Base-by-base conservation (phyloP, 2,113 vertebrate species). In the Thalassarche chlororhynchos region DNA sequence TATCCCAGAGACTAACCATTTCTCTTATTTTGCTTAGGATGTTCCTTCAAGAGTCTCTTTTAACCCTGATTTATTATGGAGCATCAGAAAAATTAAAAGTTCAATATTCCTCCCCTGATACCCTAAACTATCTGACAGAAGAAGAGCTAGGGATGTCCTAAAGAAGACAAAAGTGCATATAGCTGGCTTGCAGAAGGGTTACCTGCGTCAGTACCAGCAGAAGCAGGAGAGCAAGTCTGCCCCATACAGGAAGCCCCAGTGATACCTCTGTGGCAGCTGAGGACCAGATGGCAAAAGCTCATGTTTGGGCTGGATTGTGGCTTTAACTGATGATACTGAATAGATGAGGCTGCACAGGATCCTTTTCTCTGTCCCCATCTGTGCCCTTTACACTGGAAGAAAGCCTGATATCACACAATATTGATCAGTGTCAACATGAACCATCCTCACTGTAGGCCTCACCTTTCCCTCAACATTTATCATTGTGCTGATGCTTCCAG, bases 381-480 rank as follows among this genome's bases (percentile, higher is more conserved):
- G 60, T 87, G 91, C 74, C 90, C 81, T 96, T 90, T 81, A 78
- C 31, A 57, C 65, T 81, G 65, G 52, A 86, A 79, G 89, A 72
- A 97, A 95, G 84, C 65, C 70, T 95, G 75, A 38, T 95, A 78
- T 52, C 75, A 66, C 36, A 14, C 58, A 66, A 66, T 91, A 93
- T 83, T 0, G n/a, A 85, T 94, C 87, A 83, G 62, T 80, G 89
- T 93, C 94, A 80, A 89, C 40, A 38, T 6, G 46, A 89, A 66
- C 78, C n/a, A 72, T 58, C 78, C 62, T 87, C 66, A 62, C 81
- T 62, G 44, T 74, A 94, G 18, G 26, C 84, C 70, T 96, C 75
- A 76, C 80, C 46, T 93, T 94, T 94, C 49, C 61, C 60, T 96
- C 81, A 86, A 61, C 52, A 54, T 93, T 96, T 89, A 46, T 91